phyloP scores from a whole-genome alignment of 2,113 vertebrate genomes.

The Ursus arctos region DNA sequence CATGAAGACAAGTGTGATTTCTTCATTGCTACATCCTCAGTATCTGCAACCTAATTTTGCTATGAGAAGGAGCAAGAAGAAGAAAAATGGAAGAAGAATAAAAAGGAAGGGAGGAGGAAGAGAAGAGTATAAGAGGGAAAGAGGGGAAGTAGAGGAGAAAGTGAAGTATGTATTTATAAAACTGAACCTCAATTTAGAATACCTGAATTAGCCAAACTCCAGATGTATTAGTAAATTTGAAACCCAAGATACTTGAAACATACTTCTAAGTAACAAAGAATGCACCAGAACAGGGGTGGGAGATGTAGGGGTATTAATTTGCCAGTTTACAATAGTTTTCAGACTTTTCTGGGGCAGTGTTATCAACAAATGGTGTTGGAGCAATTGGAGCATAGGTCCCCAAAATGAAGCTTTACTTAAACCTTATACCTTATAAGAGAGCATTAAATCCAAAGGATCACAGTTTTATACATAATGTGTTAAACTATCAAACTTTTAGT shows the following conservation, averaged over 20 bases:
- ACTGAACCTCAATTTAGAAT: background rate
- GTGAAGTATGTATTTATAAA: background rate
- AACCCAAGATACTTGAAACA: background rate
- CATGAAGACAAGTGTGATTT: background rate
- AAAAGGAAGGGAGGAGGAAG: background rate
- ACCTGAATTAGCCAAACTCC: background rate
- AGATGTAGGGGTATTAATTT: background rate
- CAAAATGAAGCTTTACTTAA: background rate
- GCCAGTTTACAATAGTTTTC: background rate
- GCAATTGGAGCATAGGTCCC: background rate
- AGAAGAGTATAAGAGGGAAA: background rate
- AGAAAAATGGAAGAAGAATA: background rate
- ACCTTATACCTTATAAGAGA: background rate
- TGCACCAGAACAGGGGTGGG: background rate
- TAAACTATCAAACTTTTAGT: background rate
- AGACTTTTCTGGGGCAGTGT: background rate
- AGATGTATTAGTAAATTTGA: background rate
- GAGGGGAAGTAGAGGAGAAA: background rate
- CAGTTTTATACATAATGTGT: background rate
- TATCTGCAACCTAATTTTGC: background rate
- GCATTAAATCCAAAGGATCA: background rate
- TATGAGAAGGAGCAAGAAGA: background rate
- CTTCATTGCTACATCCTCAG: background rate
- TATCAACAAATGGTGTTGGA: background rate
- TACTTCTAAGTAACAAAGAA: background rate